Percentiles rank a stretch among this genome's conserved stretches.
These are phyloP conservation scores for Balanococcus diminutus DNA, from an alignment of 2,888 invertebrate species.

Conservation along the genomic window DNA sequence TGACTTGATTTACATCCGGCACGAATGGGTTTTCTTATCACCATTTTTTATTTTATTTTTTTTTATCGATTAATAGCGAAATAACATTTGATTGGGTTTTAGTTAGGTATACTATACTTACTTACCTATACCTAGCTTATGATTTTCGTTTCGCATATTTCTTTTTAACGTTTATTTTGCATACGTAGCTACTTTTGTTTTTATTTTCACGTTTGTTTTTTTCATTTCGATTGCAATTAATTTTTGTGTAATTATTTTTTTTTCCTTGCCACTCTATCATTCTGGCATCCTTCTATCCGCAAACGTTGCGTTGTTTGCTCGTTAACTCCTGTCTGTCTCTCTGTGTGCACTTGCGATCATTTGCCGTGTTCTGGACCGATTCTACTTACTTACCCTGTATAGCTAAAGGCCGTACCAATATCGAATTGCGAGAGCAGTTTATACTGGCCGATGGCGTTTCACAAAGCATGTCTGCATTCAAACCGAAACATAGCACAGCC, in stretches of 20 bases:
- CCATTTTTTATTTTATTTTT: constrained; percentile 53
- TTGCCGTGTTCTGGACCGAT: constrained; percentile 50
- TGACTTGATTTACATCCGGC: constrained; percentile 49
- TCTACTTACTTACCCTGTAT: constrained; percentile 45
- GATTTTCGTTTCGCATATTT: constrained; percentile 59
- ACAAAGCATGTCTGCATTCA: constrained; percentile 98
- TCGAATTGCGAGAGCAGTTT: constrained; percentile 98
- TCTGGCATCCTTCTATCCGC: constrained; percentile 57
- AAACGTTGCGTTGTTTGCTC: constrained; percentile 56
- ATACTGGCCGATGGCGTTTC: constrained; percentile 97
- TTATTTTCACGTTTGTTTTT: constrained; percentile 56
- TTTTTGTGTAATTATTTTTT: constrained; percentile 59
- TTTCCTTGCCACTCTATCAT: constrained; percentile 58
- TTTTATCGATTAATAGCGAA: no score
- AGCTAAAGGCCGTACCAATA: constrained; percentile 99
- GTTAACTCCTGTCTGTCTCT: constrained; percentile 56
- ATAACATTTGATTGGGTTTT: no score
- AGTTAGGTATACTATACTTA: constrained; percentile 54
- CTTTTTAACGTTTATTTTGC: constrained; percentile 59
- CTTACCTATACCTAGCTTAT: constrained; percentile 60
- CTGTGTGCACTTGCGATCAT: constrained; percentile 58
- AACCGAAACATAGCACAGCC: constrained; percentile 88
- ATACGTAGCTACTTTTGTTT: constrained; percentile 50
- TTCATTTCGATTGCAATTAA: constrained; percentile 55
- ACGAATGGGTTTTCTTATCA: constrained; percentile 47